phyloP scores from a whole-genome alignment of 2,113 vertebrate species.

The Panthera tigris region DNA sequence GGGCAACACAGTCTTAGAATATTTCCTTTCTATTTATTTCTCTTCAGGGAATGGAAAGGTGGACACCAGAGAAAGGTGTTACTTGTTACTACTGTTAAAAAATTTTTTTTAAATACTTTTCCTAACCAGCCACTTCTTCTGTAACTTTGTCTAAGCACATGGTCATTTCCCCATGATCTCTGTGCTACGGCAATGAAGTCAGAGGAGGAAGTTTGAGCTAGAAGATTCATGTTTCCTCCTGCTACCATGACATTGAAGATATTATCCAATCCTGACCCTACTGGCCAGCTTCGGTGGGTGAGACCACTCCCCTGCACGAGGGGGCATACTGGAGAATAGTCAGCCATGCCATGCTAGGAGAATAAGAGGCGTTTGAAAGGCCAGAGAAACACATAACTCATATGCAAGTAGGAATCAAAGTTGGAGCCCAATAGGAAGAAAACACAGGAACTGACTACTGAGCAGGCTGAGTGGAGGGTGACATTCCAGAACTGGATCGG shows the following conservation, averaged over 20 bases:
- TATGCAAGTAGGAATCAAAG: background rate
- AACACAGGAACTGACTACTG: background rate
- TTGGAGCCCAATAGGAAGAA: background rate
- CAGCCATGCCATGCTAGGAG: background rate
- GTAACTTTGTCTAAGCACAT: background rate
- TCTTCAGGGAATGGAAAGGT: background rate
- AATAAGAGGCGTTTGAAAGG: background rate
- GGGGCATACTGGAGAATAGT: background rate
- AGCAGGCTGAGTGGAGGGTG: background rate
- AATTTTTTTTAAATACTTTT: background rate
- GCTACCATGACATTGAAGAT: background rate
- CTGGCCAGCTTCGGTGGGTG: background rate
- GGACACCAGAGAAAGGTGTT: background rate
- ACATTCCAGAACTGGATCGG: background rate
- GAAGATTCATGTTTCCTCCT: background rate
- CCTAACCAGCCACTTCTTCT: background rate
- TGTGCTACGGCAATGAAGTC: background rate
- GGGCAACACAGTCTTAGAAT: background rate
- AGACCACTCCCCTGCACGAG: background rate
- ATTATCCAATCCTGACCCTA: background rate
- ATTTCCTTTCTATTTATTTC: background rate
- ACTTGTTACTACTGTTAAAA: background rate
- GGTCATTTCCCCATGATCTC: background rate
- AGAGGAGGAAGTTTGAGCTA: background rate
- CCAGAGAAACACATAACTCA: background rate